These are phyloP conservation scores for Drosophila prolongata DNA, from an alignment of 2,888 invertebrate genomes.

Conservation along the genomic window DNA sequence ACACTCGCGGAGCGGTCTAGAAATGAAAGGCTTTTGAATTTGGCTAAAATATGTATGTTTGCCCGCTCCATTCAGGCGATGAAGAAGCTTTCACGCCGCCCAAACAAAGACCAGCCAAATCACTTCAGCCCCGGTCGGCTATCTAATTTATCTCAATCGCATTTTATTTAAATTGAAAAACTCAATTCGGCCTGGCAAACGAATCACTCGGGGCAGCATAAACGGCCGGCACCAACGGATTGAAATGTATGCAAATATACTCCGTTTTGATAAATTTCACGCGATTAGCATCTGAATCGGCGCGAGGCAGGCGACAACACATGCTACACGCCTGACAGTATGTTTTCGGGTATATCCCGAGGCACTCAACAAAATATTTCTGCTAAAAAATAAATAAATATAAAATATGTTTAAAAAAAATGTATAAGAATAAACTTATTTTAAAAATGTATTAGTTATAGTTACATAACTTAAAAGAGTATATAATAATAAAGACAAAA, in stretches of 20 bases:
- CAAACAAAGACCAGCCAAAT: conserved; percentile 49
- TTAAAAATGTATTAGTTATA: too few species aligned
- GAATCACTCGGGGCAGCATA: conserved; percentile 50
- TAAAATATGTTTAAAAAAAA: neutral
- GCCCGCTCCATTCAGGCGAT: conserved; percentile 18
- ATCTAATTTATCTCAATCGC: conserved; percentile 74
- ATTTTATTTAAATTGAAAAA: conserved; percentile 71
- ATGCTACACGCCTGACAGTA: conserved; percentile 25
- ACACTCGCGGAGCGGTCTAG: conserved; percentile 38
- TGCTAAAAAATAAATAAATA: too few species aligned
- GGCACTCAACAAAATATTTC: conserved; percentile 6
- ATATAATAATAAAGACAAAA: too few species aligned
- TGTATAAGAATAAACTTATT: too few species aligned
- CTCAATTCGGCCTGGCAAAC: conserved; percentile 45
- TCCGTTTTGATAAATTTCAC: conserved; percentile 58
- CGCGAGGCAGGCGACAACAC: conserved; percentile 35
- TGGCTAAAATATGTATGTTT: conserved; percentile 45
- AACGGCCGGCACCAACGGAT: conserved; percentile 32
- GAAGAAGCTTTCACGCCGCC: conserved; percentile 64
- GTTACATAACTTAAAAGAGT: too few species aligned
- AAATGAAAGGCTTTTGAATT: conserved; percentile 74
- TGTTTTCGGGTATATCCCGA: conserved; percentile 21
- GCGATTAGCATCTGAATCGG: conserved; percentile 75
- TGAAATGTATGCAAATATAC: conserved; percentile 56
- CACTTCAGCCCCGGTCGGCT: conserved; percentile 11